Percentiles rank a stretch among this genome's conserved stretches.
Evolutionary conservation across 2,888 invertebrate species (phyloP).

Genomic region (Chrysomela aeneicollis): DNA sequence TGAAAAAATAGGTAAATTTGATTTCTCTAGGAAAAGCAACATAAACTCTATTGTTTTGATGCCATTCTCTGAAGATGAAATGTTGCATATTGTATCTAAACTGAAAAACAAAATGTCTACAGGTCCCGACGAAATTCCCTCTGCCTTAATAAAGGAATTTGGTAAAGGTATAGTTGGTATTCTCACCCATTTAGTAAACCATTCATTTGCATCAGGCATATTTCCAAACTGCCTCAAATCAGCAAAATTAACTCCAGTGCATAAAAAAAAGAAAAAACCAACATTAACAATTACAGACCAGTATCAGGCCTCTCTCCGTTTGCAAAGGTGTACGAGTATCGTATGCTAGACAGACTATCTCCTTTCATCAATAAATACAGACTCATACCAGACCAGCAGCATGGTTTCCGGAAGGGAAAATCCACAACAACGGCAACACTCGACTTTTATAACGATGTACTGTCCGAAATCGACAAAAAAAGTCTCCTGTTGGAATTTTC

Average conservation of each 20-base stretch:
- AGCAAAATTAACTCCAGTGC: too few relatives aligned
- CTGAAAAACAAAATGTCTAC: constrained; percentile 4
- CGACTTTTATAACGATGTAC: too few relatives aligned
- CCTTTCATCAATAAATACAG: background rate
- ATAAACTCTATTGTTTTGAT: background rate
- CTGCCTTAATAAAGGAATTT: background rate
- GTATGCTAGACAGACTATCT: too few relatives aligned
- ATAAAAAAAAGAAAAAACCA: too few relatives aligned
- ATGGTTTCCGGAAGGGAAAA: too few relatives aligned
- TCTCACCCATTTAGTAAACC: background rate
- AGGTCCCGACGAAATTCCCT: constrained; percentile 6
- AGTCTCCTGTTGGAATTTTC: constrained; percentile 3
- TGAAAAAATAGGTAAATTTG: background rate
- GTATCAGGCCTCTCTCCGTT: too few relatives aligned
- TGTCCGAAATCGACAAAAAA: too few relatives aligned
- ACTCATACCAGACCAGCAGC: too few relatives aligned
- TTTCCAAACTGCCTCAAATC: background rate
- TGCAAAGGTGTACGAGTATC: too few relatives aligned
- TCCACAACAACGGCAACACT: too few relatives aligned
- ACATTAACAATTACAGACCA: too few relatives aligned
- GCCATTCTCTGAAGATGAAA: constrained; percentile 7
- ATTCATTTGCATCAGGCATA: background rate
- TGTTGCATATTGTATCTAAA: background rate
- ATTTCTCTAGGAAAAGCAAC: background rate
- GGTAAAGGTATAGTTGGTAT: background rate